Evolutionary conservation across 2,888 invertebrate genomes (phyloP).

Genomic region (Philhelius pedissequus): DNA sequence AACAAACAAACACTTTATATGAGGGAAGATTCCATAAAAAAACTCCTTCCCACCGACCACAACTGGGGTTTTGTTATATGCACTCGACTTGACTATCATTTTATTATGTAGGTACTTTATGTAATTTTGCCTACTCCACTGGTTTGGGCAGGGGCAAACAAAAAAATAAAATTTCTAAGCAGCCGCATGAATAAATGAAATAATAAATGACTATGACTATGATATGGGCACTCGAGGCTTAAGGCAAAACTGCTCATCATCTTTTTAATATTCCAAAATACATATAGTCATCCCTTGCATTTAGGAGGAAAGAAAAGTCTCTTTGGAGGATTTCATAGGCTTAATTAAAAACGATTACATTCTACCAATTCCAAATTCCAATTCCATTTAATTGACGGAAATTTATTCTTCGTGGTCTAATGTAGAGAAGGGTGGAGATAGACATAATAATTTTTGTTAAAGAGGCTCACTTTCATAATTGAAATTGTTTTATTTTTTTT

Average conservation of each 20-base stretch:
- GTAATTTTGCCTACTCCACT: conserved; percentile 38
- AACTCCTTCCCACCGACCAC: not conserved
- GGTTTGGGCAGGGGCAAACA: not conserved
- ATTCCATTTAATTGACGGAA: not conserved
- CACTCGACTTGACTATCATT: conserved; percentile 29
- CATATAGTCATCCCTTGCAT: not conserved
- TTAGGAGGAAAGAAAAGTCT: not conserved
- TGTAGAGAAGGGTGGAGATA: no score
- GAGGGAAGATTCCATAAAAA: not conserved
- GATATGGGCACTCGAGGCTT: no score
- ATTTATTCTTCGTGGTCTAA: not conserved
- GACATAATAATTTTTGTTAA: no score
- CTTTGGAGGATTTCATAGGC: not conserved
- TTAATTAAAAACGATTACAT: not conserved
- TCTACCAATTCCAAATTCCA: not conserved
- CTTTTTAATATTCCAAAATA: no score
- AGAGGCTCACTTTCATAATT: no score
- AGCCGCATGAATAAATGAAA: conserved; percentile 22
- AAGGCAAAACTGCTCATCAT: conserved; percentile 1
- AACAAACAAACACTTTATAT: not conserved
- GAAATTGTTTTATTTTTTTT: no score
- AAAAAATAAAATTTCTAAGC: not conserved
- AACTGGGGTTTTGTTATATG: not conserved
- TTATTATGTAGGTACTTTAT: conserved; percentile 49
- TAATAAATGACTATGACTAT: not conserved